These are phyloP conservation scores for Halesus radiatus DNA, from an alignment of 1,140 invertebrate genomes.

Conservation along the genomic window DNA sequence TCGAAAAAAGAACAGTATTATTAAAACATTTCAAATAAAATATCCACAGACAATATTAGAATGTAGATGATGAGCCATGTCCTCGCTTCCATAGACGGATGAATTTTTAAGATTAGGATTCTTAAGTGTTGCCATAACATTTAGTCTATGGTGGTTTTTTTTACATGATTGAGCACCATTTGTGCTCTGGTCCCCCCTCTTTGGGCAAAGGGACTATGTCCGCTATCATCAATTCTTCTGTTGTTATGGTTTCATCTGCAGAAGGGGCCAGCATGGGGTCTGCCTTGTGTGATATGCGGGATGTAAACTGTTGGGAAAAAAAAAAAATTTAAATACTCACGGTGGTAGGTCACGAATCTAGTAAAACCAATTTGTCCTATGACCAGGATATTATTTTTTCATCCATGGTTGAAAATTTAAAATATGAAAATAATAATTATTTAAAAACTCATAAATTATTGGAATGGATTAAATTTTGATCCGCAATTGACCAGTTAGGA, in stretches of 20 bases:
- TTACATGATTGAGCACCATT: slow-evolving; percentile 64
- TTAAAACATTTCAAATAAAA: too few species aligned
- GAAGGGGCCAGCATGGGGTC: slow-evolving; percentile 61
- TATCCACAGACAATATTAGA: too few species aligned
- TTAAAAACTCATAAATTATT: too few species aligned
- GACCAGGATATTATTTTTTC: too few species aligned
- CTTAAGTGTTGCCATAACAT: background rate
- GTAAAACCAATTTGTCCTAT: too few species aligned
- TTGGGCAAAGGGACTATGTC: slow-evolving; percentile 24
- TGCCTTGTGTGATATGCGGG: slow-evolving; percentile 46
- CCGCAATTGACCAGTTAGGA: too few species aligned
- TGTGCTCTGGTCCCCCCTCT: slow-evolving; percentile 57
- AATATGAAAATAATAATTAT: too few species aligned
- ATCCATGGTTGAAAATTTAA: too few species aligned
- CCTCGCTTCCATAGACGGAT: background rate
- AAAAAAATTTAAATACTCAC: too few species aligned
- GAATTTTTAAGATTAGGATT: slow-evolving; percentile 1
- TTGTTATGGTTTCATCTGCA: background rate
- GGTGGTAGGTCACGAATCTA: too few species aligned
- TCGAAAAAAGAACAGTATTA: too few species aligned
- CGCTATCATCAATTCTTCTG: slow-evolving; percentile 38
- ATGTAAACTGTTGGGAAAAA: background rate
- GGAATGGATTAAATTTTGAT: too few species aligned
- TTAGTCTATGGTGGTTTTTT: background rate
- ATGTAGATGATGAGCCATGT: background rate